These are phyloP conservation scores for Catharus fuscescens DNA, from an alignment of 2,113 vertebrate genomes.

Conservation along the genomic window DNA sequence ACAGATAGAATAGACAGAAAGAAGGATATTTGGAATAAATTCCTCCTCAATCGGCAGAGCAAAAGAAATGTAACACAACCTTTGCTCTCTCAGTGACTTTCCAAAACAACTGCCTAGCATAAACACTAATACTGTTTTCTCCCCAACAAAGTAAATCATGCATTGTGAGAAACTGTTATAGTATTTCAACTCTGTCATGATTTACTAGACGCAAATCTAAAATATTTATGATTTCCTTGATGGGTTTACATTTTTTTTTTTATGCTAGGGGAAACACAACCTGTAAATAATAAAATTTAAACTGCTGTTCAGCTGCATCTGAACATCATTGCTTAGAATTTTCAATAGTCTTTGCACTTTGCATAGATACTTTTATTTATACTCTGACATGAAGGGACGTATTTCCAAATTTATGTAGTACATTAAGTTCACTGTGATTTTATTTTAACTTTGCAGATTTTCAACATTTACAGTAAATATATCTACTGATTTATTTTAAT, in stretches of 20 bases:
- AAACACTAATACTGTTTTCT: slow-evolving; percentile 21
- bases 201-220: slow-evolving; percentile 26
- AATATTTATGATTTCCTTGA: slow-evolving; percentile 52
- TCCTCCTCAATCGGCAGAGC: neutral
- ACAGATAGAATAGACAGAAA: neutral
- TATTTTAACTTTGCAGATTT: slow-evolving; percentile 8
- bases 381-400: neutral
- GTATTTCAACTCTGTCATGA: slow-evolving; percentile 28
- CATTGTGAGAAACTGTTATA: neutral
- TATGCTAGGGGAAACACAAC: slow-evolving; percentile 1
- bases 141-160: slow-evolving; percentile 9
- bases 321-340: slow-evolving; percentile 3
- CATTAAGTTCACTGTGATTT: neutral
- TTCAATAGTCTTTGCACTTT: neutral
- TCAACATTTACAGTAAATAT: slow-evolving; percentile 5
- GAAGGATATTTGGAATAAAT: neutral
- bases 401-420: neutral
- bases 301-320: neutral
- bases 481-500: neutral
- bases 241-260: slow-evolving; percentile 26
- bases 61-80: neutral
- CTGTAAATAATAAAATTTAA: slow-evolving; percentile 59
- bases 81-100: neutral
- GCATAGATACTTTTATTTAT: slow-evolving; percentile 16
- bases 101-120: neutral